phyloP scores from a whole-genome alignment of 2,797 vertebrate genomes.

The Prunella strophiata region DNA sequence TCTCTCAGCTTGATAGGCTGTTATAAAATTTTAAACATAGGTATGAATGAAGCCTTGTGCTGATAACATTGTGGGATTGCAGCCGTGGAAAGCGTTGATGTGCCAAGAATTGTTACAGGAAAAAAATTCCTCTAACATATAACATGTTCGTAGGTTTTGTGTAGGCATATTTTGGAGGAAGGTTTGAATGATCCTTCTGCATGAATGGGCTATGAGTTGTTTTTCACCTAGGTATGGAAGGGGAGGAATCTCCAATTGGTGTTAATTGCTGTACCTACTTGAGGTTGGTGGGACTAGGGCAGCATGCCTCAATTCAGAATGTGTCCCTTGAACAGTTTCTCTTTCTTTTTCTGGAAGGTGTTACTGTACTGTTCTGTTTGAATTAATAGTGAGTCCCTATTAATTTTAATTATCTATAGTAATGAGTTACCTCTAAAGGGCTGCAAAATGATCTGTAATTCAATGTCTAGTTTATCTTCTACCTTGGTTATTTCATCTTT shows the following conservation, averaged over 20 bases:
- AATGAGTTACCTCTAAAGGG: slow-evolving; percentile 43
- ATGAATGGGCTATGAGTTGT: background rate
- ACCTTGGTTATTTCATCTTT: slow-evolving; percentile 28
- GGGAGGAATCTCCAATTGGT: background rate
- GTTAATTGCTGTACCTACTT: background rate
- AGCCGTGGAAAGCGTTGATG: background rate
- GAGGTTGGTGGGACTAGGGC: background rate
- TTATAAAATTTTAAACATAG: background rate
- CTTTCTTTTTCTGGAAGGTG: background rate
- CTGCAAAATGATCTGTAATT: slow-evolving; percentile 12
- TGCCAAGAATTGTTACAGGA: background rate
- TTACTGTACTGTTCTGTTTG: background rate
- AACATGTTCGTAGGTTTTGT: background rate
- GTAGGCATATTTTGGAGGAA: background rate
- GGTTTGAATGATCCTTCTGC: background rate
- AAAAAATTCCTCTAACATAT: background rate
- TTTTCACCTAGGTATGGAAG: background rate
- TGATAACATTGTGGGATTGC: background rate
- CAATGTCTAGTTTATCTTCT: slow-evolving; percentile 9
- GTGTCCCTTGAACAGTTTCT: background rate
- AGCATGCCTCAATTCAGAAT: background rate
- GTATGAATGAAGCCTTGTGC: background rate
- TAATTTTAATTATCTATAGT: slow-evolving; percentile 53
- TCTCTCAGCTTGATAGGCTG: background rate
- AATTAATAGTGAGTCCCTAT: slow-evolving; percentile 6